These are phyloP conservation scores for Paracyclopina nana DNA, from an alignment of 1,140 invertebrate genomes.

Conservation along the genomic window DNA sequence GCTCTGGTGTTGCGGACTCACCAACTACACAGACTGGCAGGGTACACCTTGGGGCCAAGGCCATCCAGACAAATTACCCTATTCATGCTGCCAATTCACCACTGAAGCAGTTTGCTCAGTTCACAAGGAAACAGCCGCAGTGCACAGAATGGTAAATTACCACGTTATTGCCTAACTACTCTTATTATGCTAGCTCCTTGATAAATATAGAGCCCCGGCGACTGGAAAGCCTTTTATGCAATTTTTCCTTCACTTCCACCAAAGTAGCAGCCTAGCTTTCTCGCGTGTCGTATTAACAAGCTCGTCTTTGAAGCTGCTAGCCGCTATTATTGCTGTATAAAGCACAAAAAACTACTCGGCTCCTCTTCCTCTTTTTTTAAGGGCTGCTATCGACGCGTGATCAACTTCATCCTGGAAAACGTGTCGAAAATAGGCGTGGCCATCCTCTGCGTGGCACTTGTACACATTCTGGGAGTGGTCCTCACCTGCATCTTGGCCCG, in stretches of 20 bases:
- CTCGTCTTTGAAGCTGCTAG: too few relatives aligned
- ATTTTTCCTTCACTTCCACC: too few relatives aligned
- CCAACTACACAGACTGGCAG: constrained; percentile 8
- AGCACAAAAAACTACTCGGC: too few relatives aligned
- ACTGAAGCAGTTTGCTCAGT: constrained; percentile 1
- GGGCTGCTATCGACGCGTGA: constrained; percentile 8
- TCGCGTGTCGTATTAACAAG: too few relatives aligned
- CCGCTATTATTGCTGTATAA: too few relatives aligned
- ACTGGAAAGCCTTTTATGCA: too few relatives aligned
- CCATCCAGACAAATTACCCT: constrained; percentile 5
- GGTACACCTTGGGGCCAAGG: constrained; percentile 5
- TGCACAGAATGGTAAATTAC: constrained; percentile 1
- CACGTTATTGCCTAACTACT: too few relatives aligned
- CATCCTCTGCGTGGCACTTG: neutral
- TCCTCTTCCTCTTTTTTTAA: neutral
- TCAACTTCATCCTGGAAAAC: constrained; percentile 10
- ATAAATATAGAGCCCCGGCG: too few relatives aligned
- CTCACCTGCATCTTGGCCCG: constrained; percentile 1
- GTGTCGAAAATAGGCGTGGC: neutral
- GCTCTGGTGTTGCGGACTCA: constrained; percentile 5
- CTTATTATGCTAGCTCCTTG: too few relatives aligned
- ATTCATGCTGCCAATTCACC: constrained; percentile 10
- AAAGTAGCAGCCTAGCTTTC: too few relatives aligned
- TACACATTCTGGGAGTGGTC: constrained; percentile 1
- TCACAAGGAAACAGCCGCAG: neutral